Evolutionary conservation across 2,888 invertebrate species (phyloP), one percentile per base, ranked within the genome.

Genomic region (Luperina testacea): DNA sequence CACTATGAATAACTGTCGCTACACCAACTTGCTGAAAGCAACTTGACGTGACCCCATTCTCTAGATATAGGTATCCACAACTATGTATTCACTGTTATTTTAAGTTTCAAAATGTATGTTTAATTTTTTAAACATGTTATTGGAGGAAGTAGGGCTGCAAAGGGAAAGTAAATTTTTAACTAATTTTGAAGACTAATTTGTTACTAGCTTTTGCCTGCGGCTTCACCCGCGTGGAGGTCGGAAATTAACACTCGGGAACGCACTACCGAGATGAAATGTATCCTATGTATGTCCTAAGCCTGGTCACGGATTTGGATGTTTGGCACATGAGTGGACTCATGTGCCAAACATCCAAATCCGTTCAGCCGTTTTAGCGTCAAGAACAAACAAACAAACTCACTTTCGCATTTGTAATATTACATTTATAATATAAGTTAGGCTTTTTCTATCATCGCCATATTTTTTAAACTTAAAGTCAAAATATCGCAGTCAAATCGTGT

Each of bases 1-100:
- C 82, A 72, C 85, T 81, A 78, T 83, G 78, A 87, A 89, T 89
- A 87, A 88, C 76, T 72, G 75, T 75, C 72, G 64, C 73, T 42
- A 73, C 72, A 75, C 71, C 71, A 78, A 77, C 85, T 87, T 77
- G 69, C 63, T 85, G 80, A 77, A 67, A 87, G 85, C 71, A 64
- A 59, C 69, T 65, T 67, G 80, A 76, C 72, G 75, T 71, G 78
- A 45, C 38, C 51, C 42, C 51, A 64, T 72, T 84, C 61, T 27
- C 63, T 48, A 63, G 38, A 68, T 32, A 82, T 76, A n/a, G n/a
- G n/a, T n/a, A 77, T 51, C 38, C 20, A 65, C 38, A 27, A 68
- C 72, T 77, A 15, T 15, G 48, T 48, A n/a, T 65, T 8, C 65
- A 38, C 64, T 72, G 27, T 11, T 45, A 65, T 59, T 71, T 59